Conservation (phyloP, 2,797 vertebrate species). For the Columba guinea region DNA sequence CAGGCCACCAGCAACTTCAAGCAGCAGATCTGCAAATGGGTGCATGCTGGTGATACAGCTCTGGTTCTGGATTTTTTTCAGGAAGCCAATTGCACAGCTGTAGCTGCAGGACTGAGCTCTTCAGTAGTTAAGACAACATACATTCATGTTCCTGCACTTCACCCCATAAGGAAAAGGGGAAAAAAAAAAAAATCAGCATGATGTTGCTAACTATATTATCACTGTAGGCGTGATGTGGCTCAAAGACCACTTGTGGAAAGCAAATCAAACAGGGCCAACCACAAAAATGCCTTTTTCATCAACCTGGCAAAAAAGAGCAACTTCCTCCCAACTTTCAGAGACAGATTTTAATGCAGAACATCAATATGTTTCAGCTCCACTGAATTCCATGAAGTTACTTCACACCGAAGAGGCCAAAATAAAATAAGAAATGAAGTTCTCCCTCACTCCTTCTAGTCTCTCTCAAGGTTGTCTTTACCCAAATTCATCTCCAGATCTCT, state of each 20-base stretch:
- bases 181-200: not conserved
- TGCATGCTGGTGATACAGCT: not conserved
- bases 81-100: not conserved
- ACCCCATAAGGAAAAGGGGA: rapidly evolving
- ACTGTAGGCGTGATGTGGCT: not conserved
- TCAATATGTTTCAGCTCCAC: not conserved
- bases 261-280: not conserved
- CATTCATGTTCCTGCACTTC: not conserved
- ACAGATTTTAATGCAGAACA: not conserved
- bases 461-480: not conserved
- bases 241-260: not conserved
- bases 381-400: not conserved
- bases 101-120: not conserved
- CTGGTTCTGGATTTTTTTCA: not conserved
- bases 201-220: not conserved
- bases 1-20: not conserved
- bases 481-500: not conserved
- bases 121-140: not conserved
- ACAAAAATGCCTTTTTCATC: not conserved
- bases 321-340: not conserved
- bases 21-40: not conserved
- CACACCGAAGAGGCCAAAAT: not conserved
- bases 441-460: not conserved
- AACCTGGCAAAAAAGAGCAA: not conserved
- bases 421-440: not conserved